Conservation (phyloP, 2,113 vertebrate genomes). For the Origma solitaria region DNA sequence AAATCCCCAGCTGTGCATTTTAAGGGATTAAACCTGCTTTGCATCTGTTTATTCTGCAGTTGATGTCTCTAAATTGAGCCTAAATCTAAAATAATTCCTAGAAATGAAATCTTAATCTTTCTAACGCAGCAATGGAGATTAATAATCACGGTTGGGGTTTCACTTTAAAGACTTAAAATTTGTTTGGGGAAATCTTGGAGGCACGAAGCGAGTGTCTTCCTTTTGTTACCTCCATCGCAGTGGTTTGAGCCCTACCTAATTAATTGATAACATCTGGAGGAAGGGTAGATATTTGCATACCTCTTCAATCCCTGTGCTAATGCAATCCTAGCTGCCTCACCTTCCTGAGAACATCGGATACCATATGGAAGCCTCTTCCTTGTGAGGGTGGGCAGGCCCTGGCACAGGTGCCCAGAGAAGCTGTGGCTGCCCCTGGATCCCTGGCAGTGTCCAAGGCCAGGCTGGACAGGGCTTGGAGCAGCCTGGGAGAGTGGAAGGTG, state of each 20-base stretch:
- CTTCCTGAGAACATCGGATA: not conserved
- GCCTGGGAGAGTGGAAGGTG: fast-evolving
- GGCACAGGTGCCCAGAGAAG: not conserved
- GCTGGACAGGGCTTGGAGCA: fast-evolving
- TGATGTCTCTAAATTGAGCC: slow-evolving; percentile 13
- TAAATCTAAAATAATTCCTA: slow-evolving; percentile 39
- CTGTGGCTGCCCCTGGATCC: not conserved
- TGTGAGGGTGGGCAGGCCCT: not conserved
- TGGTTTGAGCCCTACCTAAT: not conserved
- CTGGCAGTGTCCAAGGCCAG: not conserved
- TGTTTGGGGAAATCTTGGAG: not conserved
- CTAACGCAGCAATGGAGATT: not conserved
- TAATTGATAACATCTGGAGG: slow-evolving; percentile 19
- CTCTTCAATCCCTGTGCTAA: not conserved
- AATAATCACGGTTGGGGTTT: not conserved
- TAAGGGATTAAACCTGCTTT: slow-evolving; percentile 24
- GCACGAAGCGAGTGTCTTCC: not conserved
- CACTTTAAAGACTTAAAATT: not conserved
- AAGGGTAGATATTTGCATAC: not conserved
- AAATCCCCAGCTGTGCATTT: not conserved
- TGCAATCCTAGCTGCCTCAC: not conserved
- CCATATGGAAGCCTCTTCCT: not conserved
- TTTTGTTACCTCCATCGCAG: not conserved
- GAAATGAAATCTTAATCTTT: slow-evolving; percentile 25
- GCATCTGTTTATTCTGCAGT: slow-evolving; percentile 7